Percentiles rank a stretch among this genome's conserved stretches.
phyloP scores from a whole-genome alignment of 2,113 vertebrate species.

The Chunga burmeisteri region DNA sequence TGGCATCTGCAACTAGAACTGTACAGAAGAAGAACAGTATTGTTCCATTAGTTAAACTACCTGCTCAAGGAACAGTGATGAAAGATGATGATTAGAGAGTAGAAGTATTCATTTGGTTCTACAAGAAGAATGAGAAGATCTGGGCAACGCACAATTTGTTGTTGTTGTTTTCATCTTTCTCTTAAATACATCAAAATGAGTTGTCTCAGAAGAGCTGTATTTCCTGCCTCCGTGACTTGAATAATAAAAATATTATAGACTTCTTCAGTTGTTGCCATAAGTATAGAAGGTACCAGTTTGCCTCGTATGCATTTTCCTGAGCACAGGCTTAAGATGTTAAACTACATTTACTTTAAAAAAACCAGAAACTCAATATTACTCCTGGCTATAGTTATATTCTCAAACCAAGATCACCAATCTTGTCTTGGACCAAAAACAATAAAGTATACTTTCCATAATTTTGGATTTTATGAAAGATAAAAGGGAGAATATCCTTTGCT shows the following conservation, averaged over 20 bases:
- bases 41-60: background rate
- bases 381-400: background rate
- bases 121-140: background rate
- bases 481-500: background rate
- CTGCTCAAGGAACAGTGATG: background rate
- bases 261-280: background rate
- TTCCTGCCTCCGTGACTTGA: background rate
- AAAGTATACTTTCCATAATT: background rate
- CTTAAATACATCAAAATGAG: background rate
- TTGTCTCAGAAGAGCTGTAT: background rate
- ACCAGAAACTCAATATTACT: background rate
- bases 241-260: background rate
- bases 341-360: background rate
- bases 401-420: background rate
- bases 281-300: background rate
- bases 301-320: background rate
- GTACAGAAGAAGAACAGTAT: background rate
- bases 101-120: background rate
- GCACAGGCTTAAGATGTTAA: background rate
- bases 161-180: background rate
- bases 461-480: background rate
- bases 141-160: background rate
- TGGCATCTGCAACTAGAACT: background rate
- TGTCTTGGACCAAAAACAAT: background rate
- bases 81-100: background rate